Base-by-base conservation (phyloP, 1,140 invertebrate species). In the Latrodectus geometricus region DNA sequence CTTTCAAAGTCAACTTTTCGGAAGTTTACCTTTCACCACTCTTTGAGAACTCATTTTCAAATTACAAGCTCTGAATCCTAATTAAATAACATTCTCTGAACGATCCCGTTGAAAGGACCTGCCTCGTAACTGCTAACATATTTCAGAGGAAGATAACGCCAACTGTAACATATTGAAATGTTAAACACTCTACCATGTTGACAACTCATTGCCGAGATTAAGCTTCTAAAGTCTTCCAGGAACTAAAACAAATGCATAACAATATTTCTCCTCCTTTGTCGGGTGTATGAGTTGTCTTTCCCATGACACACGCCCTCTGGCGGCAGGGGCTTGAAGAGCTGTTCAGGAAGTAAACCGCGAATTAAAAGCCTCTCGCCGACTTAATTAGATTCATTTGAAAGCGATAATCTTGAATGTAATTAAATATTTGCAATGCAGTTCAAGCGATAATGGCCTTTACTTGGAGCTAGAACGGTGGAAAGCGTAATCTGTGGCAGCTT, bases 311-410 rank as follows among this genome's bases (percentile, higher is more conserved):
- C 79, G 79, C 79, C 68, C 79, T 56, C 78, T 80, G 68, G n/a
- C 52, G 68, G 20, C 23, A 17, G 65, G 76, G 66, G 49, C 23
- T 23, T 23, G 74, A 56, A 69, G 35, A 79, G 21, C 35, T 14
- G 17, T 79, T 68, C 50, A 65, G 20, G 79, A 81, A 80, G 78
- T 80, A 72, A 81, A 81, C 79, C 79, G 48, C 78, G 68, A 72
- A 81, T 81, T 81, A 81, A 81, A 81, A 81, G 79, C 79, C 54
- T 17, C 70, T 81, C 69, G 56, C n/a, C 52, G 79, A 70, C 20
- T 81, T 81, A 81, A 81, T 81, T 81, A 81, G 79, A 81, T 72
- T 81, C 68, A 81, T 80, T 80, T 72, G 78, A 54, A 56, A 81
- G 68, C 79, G 79, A 81, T 81, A 81, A 81, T 81, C 79, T 81